Evolutionary conservation across 2,113 vertebrate genomes (phyloP).

Genomic region (Calidris pygmaea): DNA sequence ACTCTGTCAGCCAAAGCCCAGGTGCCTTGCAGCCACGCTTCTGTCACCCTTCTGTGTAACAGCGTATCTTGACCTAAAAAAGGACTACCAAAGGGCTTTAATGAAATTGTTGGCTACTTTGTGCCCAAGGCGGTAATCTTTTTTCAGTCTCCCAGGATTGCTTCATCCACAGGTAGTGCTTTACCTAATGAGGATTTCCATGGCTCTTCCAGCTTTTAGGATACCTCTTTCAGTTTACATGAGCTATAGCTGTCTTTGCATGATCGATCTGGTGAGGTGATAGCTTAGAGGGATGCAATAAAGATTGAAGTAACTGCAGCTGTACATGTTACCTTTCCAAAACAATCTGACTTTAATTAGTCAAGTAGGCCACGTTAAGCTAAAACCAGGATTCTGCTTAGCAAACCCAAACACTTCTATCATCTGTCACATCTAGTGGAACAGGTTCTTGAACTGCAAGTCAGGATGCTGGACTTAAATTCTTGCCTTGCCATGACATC

Average conservation of each 20-base stretch:
- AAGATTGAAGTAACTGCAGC: not conserved
- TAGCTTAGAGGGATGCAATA: not conserved
- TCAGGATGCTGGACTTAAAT: not conserved
- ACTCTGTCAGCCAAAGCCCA: not conserved
- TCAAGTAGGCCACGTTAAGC: not conserved
- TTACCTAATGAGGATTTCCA: not conserved
- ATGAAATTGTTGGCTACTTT: not conserved
- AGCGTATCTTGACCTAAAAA: not conserved
- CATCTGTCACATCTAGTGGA: not conserved
- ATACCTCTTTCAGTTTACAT: not conserved
- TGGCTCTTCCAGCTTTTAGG: not conserved
- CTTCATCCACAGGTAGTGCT: not conserved
- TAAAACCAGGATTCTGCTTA: not conserved
- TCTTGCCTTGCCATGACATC: not conserved
- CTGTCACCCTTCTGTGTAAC: not conserved
- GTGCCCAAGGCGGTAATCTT: not conserved
- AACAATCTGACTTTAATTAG: not conserved
- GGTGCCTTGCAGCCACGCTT: not conserved
- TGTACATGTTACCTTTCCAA: not conserved
- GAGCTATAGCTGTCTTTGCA: not conserved
- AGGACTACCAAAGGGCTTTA: not conserved
- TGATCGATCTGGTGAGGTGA: fast-evolving
- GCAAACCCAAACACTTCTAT: not conserved
- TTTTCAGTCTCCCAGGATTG: not conserved
- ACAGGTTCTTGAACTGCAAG: not conserved